Base-by-base conservation (phyloP, 2,113 vertebrate species). In the Pterocles gutturalis region DNA sequence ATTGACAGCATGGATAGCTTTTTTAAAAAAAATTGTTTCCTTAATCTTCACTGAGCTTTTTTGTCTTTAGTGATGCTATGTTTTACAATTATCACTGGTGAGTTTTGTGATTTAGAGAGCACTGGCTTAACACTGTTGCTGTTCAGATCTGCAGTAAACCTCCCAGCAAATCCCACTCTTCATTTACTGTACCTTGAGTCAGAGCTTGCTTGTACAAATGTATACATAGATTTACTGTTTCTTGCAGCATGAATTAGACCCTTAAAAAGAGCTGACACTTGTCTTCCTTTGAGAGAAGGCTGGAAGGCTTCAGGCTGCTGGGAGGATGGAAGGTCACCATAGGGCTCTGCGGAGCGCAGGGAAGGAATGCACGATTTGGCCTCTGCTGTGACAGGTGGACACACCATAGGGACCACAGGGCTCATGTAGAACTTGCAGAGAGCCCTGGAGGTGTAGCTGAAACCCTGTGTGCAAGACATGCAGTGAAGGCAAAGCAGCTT, bases 1-100 rank as follows among this genome's bases (percentile, higher is more conserved):
- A 67, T 0, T 51, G 64, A 34, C 55, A 87, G 26, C 7, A 4
- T 7, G 15, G 28, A 66, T 31, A 66, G 3, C 4, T 60, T 55
- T 55, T 36, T 46, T 33, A 7, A 34, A 41, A 61, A 57, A 60
- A 34, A 25, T n/a, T 26, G 7, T 83, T 83, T 88, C 46, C 36
- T 90, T 92, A 85, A 73, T 80, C 45, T 94, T 93, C 45, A 48
- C 16, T 76, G 45, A 88, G 53, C 33, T 93, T 82, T 84, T 58
- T 55, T 79, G 55, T 49, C 61, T 94, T 93, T 83, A 72, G 26
- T 31, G 10, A 51, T 81, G 36, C 70, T 80, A 6, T 1, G 2
- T 62, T 91, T 91, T 83, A 64, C 81, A 84, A 24, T 62, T 90
- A 84, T 43, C 33, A 12, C 6, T 86, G 51, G 38, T 84, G 69